phyloP scores from a whole-genome alignment of 2,888 invertebrate species.

The Phasia obesa region DNA sequence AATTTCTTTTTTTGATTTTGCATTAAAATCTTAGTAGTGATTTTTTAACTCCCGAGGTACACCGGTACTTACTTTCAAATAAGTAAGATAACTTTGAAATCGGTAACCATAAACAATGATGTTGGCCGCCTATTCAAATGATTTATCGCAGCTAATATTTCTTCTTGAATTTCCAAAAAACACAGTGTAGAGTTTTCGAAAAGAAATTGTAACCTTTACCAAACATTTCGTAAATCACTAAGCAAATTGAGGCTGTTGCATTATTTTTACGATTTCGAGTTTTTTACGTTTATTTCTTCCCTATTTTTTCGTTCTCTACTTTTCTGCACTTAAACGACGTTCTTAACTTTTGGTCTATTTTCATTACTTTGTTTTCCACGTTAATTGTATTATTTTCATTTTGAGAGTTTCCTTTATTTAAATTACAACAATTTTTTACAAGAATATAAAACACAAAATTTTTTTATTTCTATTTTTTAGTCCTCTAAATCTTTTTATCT shows the following conservation, averaged over 20 bases:
- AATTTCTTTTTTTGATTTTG: too few relatives aligned
- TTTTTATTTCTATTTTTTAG: constrained; percentile 28
- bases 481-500: constrained; percentile 14
- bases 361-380: constrained; percentile 34
- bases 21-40: too few relatives aligned
- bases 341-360: constrained; percentile 52
- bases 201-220: neutral
- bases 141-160: too few relatives aligned
- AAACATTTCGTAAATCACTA: neutral
- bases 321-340: constrained; percentile 14
- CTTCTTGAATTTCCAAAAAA: too few relatives aligned
- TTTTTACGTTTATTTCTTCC: constrained; percentile 23
- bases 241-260: constrained; percentile 1
- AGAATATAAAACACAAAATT: constrained; percentile 13
- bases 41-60: too few relatives aligned
- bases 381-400: constrained; percentile 25
- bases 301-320: neutral
- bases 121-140: too few relatives aligned
- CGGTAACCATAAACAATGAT: too few relatives aligned
- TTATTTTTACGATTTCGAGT: constrained; percentile 8
- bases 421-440: constrained; percentile 54
- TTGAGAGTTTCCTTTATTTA: constrained; percentile 33
- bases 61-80: too few relatives aligned
- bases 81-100: too few relatives aligned
- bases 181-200: too few relatives aligned